A percentile compares a stretch with the other conserved stretches of the same genome.
phyloP scores from a whole-genome alignment of 2,888 invertebrate species.

The Aspidiotus destructor region DNA sequence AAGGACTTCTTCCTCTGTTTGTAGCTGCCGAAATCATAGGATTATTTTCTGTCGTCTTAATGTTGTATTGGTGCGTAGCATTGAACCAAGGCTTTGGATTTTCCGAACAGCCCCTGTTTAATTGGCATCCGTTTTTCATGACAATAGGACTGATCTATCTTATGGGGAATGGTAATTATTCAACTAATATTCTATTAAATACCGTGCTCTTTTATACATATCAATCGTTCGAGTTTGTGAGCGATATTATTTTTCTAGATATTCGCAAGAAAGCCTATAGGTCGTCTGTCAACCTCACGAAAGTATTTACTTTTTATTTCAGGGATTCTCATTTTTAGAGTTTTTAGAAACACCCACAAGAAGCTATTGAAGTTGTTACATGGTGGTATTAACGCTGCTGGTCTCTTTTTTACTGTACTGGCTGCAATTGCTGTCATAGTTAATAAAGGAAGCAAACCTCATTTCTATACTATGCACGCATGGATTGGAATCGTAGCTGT shows the following conservation, averaged over 20 bases:
- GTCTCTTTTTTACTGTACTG: conserved; percentile 55
- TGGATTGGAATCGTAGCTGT: conserved; percentile 70
- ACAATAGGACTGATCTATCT: conserved; percentile 67
- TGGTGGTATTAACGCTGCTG: conserved; percentile 54
- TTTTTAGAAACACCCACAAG: conserved; percentile 62
- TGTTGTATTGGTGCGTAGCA: conserved; percentile 30
- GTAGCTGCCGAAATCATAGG: conserved; percentile 28
- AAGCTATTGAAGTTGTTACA: conserved; percentile 65
- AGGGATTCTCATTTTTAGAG: conserved; percentile 75
- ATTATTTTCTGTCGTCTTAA: conserved; percentile 11
- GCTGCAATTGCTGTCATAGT: conserved; percentile 70
- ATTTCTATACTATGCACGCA: conserved; percentile 66
- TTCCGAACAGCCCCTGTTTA: conserved; percentile 49
- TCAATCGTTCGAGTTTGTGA: too few relatives aligned
- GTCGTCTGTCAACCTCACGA: conserved; percentile 5
- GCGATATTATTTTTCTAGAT: too few relatives aligned
- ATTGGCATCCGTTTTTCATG: conserved; percentile 84
- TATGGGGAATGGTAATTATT: conserved; percentile 68
- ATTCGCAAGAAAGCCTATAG: neutral
- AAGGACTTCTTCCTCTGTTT: conserved; percentile 9
- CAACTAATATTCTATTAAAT: neutral
- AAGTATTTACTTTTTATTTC: conserved; percentile 39
- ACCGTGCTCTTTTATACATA: neutral
- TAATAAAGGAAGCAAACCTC: conserved; percentile 55
- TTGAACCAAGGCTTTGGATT: conserved; percentile 32